Evolutionary conservation across 2,797 vertebrate genomes (phyloP), one percentile per base, ranked within the genome.

Genomic region (Fundulus diaphanus): DNA sequence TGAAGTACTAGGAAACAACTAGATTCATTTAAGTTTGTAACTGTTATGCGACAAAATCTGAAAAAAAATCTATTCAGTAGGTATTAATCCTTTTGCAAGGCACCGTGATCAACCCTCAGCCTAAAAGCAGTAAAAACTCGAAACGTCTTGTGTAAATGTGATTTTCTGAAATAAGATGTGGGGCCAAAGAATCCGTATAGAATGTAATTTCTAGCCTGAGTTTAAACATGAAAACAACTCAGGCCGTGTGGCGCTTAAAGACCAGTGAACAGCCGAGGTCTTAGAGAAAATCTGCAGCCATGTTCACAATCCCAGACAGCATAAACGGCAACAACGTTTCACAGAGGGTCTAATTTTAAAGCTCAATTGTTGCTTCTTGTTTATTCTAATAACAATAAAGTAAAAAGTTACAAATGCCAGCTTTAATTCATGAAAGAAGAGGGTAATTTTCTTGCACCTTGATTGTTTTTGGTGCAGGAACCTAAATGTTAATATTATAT

Each of bases 391-490:
- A 31, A 27, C 12, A 56, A 20, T 9, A n/a, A 56, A 27, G 3
- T n/a, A 54, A 73, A 15, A 44, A 7, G 48, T 80, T 82, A 81
- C 74, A 80, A 79, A 83, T 79, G 79, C 56, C 80, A 86, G 40
- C 77, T 85, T 81, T 87, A 37, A 12, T 35, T 37, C 9, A 37
- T 63, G 37, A 24, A 35, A 24, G 22, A 51, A 51, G 16, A 18
- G 48, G 16, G 18, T 20, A 12, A 61, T 37, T 24, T 9, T 61
- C 22, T 9, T 22, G 12, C 8, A 24, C 59, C 18, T 61, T 9
- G 7, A 35, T 11, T 61, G 35, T 61, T 59, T 16, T 56, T 56
- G 54, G 54, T 56, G 15, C 29, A 61, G 4, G 20, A 37, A 13
- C 9, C 35, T 22, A 22, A 63, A 63, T 9, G 33, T 35, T 63